A percentile compares a stretch with the other conserved stretches of the same genome.
phyloP scores from a whole-genome alignment of 2,113 vertebrate species.

The Otus sunia region DNA sequence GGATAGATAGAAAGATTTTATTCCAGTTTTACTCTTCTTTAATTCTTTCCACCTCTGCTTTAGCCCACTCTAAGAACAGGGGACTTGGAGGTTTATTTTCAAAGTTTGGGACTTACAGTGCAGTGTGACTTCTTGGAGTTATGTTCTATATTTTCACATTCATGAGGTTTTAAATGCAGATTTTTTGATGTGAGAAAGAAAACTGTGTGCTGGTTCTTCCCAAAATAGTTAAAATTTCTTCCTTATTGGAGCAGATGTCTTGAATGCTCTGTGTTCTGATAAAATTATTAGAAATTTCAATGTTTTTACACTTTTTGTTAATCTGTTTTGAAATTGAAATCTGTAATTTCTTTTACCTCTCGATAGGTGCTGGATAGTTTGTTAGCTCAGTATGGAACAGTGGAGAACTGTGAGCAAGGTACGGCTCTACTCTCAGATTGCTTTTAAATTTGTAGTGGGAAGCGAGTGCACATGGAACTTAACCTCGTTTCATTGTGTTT shows the following conservation, averaged over 20 bases:
- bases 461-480: constrained; percentile 7
- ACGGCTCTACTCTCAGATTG: constrained; percentile 21
- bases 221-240: background rate
- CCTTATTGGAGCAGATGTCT: background rate
- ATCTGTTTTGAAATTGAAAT: constrained; percentile 46
- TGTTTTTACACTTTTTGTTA: background rate
- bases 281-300: background rate
- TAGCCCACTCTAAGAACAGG: background rate
- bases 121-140: background rate
- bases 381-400: constrained; percentile 88
- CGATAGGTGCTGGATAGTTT: constrained; percentile 86
- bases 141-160: background rate
- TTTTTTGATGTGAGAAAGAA: background rate
- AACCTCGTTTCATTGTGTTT: constrained; percentile 16
- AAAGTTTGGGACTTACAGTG: background rate
- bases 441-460: constrained; percentile 29
- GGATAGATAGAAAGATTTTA: background rate
- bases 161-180: background rate
- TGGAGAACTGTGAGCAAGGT: constrained; percentile 94
- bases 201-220: background rate
- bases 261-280: background rate
- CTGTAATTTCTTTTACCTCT: constrained; percentile 39
- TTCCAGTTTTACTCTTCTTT: background rate
- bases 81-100: background rate
- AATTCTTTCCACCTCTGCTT: background rate